Percentiles rank a stretch among this genome's conserved stretches.
Evolutionary conservation across 1,140 invertebrate species (phyloP).

Genomic region (Drosophila simulans): DNA sequence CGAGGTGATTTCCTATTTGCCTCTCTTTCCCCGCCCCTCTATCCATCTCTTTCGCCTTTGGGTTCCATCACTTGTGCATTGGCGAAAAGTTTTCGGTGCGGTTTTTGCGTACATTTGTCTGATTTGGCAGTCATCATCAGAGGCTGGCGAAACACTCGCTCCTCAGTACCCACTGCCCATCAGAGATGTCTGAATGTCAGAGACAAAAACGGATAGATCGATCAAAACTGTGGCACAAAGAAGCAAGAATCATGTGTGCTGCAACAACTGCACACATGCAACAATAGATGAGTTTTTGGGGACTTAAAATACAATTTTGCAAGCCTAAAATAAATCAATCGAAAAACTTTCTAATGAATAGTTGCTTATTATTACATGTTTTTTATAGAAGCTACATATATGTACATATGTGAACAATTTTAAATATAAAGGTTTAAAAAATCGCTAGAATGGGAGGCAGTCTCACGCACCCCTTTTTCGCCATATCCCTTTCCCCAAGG

Average conservation of each 20-base stretch:
- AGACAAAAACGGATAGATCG: background rate
- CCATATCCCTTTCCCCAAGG: conserved; percentile 1
- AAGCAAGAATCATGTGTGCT: background rate
- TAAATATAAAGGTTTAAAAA: no score
- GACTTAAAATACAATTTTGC: background rate
- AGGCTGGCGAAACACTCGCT: conserved; percentile 22
- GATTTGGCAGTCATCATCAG: conserved; percentile 74
- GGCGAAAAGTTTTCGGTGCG: conserved; percentile 74
- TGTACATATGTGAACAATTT: no score
- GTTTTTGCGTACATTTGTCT: conserved; percentile 81
- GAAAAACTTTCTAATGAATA: background rate
- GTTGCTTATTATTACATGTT: no score
- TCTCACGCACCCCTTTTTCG: background rate
- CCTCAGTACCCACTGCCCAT: conserved; percentile 1
- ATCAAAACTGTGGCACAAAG: background rate
- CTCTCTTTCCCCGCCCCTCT: background rate
- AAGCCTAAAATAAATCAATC: background rate
- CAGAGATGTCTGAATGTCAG: conserved; percentile 23
- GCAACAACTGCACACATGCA: background rate
- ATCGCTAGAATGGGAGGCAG: no score
- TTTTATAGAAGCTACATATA: background rate
- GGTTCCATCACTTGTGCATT: conserved; percentile 53
- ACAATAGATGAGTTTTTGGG: background rate
- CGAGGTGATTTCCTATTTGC: conserved; percentile 61
- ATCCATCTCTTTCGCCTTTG: conserved; percentile 18